Conservation (phyloP, 2,888 invertebrate species). For the Lasioglossum zephyrum region DNA sequence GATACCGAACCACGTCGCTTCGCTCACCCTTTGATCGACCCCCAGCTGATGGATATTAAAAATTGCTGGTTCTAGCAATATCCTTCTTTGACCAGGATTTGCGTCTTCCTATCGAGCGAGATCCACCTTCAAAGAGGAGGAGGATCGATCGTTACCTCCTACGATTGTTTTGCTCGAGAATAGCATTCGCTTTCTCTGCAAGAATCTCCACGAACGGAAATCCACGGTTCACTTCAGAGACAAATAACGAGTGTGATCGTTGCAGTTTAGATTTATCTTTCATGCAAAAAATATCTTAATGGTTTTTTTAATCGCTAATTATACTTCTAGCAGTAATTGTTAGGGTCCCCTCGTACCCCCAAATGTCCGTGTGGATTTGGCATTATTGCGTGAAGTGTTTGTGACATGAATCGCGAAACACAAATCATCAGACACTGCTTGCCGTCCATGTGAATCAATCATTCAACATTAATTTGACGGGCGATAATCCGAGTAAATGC, state of each 20-base stretch:
- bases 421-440: background rate
- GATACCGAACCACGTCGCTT: background rate
- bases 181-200: background rate
- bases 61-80: slow-evolving; percentile 12
- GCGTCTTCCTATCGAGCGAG: slow-evolving; percentile 1
- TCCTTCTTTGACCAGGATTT: background rate
- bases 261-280: background rate
- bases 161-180: background rate
- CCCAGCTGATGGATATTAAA: slow-evolving; percentile 31
- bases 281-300: background rate
- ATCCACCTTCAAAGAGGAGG: background rate
- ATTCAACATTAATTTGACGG: slow-evolving; percentile 8
- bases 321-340: background rate
- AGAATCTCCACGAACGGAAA: background rate
- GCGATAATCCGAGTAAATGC: slow-evolving; percentile 12
- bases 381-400: background rate
- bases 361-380: background rate
- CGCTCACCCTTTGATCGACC: slow-evolving; percentile 10
- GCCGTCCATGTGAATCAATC: background rate
- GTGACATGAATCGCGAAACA: slow-evolving; percentile 4
- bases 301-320: background rate
- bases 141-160: background rate
- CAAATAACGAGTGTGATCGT: background rate
- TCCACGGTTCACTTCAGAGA: background rate
- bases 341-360: no score